Base-by-base conservation (phyloP, 2,113 vertebrate species). In the Clarias macrocephalus region DNA sequence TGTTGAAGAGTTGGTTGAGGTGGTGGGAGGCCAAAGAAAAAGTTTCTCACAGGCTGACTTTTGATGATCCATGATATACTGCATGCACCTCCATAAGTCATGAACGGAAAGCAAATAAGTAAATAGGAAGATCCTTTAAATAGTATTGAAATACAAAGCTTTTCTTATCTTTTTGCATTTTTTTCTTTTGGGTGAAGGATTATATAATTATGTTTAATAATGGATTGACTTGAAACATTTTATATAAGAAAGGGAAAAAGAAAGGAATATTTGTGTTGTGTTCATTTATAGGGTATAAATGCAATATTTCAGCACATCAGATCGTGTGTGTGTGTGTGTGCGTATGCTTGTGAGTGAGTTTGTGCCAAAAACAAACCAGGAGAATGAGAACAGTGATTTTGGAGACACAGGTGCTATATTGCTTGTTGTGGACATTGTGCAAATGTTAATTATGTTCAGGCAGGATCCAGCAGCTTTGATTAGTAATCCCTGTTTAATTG, bases 401-500 rank as follows among this genome's bases (percentile, higher is more conserved):
- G 62, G 42, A 82, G 81, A 80, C 89, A 73, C 87, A 89, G 87
- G 87, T 90, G 89, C 60, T 21, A 52, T 80, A 52, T 85, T 86
- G 63, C 82, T 85, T 85, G 73, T 48, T 57, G 73, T 88, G 86
- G 66, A 68, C 89, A 91, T 92, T 87, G 88, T 88, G 77, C 84
- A 88, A 90, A 88, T 89, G 85, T 89, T 89, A 90, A 91, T 89
- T 90, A 90, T 85, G 75, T 80, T 82, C 56, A 54, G 75, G 8
- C 60, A 88, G 90, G 83, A 87, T 91, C 86, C 90, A 87, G 86
- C 76, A 85, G 86, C 76, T 88, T 88, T 88, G 83, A 28, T 85
- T 85, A 48, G 72, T 90, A 92, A 92, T 91, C 90, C 88, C 68
- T 82, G 73, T 88, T 89, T 90, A 89, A 91, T 89, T 89, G 83